These are phyloP conservation scores for Cirrhinus mrigala DNA, from an alignment of 2,797 vertebrate species.

Conservation along the genomic window DNA sequence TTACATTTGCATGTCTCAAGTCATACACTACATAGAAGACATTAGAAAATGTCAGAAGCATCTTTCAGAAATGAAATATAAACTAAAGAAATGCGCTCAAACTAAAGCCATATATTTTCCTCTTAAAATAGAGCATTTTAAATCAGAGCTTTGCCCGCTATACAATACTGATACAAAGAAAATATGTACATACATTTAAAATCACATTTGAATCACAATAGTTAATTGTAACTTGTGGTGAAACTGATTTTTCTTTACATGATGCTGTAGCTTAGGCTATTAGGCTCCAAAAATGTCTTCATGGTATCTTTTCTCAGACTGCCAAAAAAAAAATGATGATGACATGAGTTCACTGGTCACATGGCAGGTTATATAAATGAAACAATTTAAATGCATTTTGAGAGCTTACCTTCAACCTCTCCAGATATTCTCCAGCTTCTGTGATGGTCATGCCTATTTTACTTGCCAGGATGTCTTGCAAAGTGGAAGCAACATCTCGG, in stretches of 20 bases:
- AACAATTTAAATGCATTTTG: not conserved
- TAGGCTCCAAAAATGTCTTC: conserved; percentile 85
- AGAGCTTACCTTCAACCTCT: conserved; percentile 79
- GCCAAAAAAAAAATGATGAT: conserved; percentile 47
- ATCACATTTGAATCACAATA: not conserved
- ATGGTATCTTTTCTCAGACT: conserved; percentile 84
- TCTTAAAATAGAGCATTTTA: conserved; percentile 22
- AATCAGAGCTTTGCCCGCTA: not conserved
- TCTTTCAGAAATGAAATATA: not conserved
- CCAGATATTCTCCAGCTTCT: conserved; percentile 76
- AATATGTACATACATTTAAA: not conserved
- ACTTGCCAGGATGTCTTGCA: conserved; percentile 76
- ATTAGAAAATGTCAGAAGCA: not conserved
- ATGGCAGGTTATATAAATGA: not conserved
- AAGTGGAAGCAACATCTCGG: conserved; percentile 71
- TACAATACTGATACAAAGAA: not conserved
- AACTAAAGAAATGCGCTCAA: not conserved
- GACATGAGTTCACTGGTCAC: not conserved
- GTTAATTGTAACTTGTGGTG: not conserved
- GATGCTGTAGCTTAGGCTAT: not conserved
- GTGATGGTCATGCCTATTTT: conserved; percentile 66
- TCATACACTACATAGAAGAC: not conserved
- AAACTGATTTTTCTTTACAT: not conserved
- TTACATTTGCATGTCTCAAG: not conserved
- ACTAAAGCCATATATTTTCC: not conserved